phyloP scores from a whole-genome alignment of 2,113 vertebrate genomes.

The Rhinogobius similis region DNA sequence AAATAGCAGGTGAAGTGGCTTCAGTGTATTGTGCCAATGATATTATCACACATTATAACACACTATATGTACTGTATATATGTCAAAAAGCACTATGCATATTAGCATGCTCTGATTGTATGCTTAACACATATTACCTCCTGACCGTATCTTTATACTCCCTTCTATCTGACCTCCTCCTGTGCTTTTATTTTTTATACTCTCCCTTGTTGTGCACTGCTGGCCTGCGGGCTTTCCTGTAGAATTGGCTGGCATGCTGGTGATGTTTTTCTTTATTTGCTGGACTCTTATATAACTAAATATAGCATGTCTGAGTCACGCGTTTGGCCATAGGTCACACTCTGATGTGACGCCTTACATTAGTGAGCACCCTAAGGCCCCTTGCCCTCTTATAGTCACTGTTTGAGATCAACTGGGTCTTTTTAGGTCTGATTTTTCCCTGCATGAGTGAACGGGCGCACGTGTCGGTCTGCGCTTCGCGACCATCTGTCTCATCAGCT shows the following conservation, averaged over 20 bases:
- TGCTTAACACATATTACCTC: background rate
- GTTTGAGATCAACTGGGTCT: slow-evolving; percentile 36
- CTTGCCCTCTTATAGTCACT: slow-evolving; percentile 45
- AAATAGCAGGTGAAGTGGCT: too few species aligned
- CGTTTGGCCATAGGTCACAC: slow-evolving; percentile 58
- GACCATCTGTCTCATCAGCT: slow-evolving; percentile 61
- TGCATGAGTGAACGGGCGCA: slow-evolving; percentile 60
- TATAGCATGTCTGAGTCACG: slow-evolving; percentile 69
- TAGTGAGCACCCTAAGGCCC: slow-evolving; percentile 63
- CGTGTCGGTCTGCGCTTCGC: slow-evolving; percentile 52
- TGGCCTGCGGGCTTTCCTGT: slow-evolving; percentile 58
- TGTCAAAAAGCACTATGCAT: background rate
- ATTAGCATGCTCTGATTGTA: background rate
- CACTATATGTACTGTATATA: background rate
- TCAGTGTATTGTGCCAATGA: too few species aligned
- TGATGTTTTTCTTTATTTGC: slow-evolving; percentile 30
- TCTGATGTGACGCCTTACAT: slow-evolving; percentile 62
- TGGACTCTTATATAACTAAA: slow-evolving; percentile 58
- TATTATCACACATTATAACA: background rate
- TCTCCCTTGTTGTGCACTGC: slow-evolving; percentile 51
- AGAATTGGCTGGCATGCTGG: slow-evolving; percentile 57
- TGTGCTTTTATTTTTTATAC: slow-evolving; percentile 46
- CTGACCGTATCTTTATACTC: slow-evolving; percentile 8
- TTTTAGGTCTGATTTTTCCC: slow-evolving; percentile 28
- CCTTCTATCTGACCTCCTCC: slow-evolving; percentile 18